Evolutionary conservation across 1,140 invertebrate species (phyloP), one percentile per base, ranked within the genome.

Genomic region (Eupeodes corollae): DNA sequence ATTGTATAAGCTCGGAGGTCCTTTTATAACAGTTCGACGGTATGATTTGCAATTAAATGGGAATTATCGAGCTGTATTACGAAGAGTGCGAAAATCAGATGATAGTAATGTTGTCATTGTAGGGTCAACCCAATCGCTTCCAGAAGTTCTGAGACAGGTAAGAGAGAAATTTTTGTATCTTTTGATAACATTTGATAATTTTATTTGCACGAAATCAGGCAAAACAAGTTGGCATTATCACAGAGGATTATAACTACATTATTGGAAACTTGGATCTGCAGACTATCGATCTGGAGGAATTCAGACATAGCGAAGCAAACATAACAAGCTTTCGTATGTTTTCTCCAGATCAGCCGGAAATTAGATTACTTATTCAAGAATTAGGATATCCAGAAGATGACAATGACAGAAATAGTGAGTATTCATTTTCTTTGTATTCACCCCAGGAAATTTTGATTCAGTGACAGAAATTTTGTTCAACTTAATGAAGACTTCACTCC

Each of bases 141-240:
- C 73, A 10, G 64, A 76, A 37, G 69, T 91, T 2, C 61, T 93
- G 6, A 75, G 75, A 34, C 78, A 78, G 63, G 71, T 55, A 16
- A 13, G 5, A n/a, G 9, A 21, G 6, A 43, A 21, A 8, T 32
- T 13, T 3, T 10, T 30, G 5, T 31, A 5, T 32, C 10, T 3
- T 21, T 45, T 1, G 32, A 6, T 11, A 16, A 34, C 19, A 34
- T 9, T 45, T 45, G 19, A n/a, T 18, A 5, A 18, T 30, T 19
- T 10, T 44, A 30, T 37, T 43, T 10, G 2, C 30, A 21, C 13
- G 21, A 26, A 26, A n/a, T n/a, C 42, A 70, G 51, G 57, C 85
- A 70, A 86, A 89, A 63, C 86, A 92, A 78, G 81, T 91, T 45
- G 88, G 88, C 19, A 74, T 91, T 46, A 80, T 91, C 72, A 84